Evolutionary conservation across 1,140 invertebrate genomes (phyloP), one percentile per base, ranked within the genome.

Genomic region (Bombus breviceps): DNA sequence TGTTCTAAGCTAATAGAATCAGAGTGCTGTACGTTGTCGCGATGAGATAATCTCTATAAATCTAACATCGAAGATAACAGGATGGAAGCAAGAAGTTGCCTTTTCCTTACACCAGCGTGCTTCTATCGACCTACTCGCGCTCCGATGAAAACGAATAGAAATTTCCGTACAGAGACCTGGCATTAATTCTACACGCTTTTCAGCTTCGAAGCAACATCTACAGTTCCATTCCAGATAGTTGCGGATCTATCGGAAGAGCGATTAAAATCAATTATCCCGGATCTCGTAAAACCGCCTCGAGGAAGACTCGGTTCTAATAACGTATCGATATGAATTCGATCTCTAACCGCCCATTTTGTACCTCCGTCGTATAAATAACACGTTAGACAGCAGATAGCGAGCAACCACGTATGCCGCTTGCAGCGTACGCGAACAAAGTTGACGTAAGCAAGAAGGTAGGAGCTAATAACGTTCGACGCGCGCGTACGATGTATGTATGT

Each of bases 21-120:
- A 74, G 86, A 94, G 92, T 94, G 91, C 90, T 75, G 72, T 91
- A 82, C 86, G 87, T 74, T 92, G 92, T 92, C 89, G 80, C 39
- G 47, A 34, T 28, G 39, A 86, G 84, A 92, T 93, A 85, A 91
- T 91, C 85, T 78, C 75, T 84, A 92, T 91, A 91, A 91, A 91
- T 92, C 86, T 80, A 87, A 88, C 86, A 71, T 53, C 47, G 47
- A 53, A 53, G 47, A 53, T 53, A 53, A 53, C 47, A 53, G 47
- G 47, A 53, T n/a, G 10, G 28, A 5, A 62, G 59, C 28, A n/a
- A 62, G 59, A 62, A 62, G 59, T n/a, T 62, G 25, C 34, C n/a
- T 59, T 66, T 62, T 71, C 57, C 41, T 85, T 43, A 5, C 34
- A 34, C 15, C 13, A 57, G 1, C 25, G 32, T 12, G 28, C 32